Evolutionary conservation across 2,797 vertebrate species (phyloP), one percentile per base, ranked within the genome.

Genomic region (Syngnathus acus): DNA sequence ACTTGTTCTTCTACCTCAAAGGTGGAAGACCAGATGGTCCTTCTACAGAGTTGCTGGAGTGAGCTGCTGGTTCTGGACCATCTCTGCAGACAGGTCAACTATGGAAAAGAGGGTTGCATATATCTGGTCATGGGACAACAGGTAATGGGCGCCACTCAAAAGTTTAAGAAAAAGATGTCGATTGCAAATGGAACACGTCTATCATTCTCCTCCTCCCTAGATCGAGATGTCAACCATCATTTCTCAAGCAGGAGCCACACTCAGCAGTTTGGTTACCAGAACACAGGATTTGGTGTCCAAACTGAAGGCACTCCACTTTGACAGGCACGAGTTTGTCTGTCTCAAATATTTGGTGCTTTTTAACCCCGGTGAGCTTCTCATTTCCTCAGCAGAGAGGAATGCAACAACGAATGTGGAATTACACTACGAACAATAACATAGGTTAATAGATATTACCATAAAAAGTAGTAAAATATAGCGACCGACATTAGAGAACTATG

Each of bases 21-120:
- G 92, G 89, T 93, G 54, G 92, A 92, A 47, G 92, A 93, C 72
- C 92, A 93, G 82, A 93, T 93, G 92, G 85, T 80, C 61, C 84
- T 93, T 55, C 82, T 93, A 71, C 92, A 93, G 86, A 92, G 88
- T 83, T 93, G 92, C 59, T 93, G 92, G 92, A 93, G 92, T 69
- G 92, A 93, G 73, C 84, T 93, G 67, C 86, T 93, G 62, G 90
- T 93, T 38, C 78, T 93, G 69, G 92, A 93, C 75, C 92, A 93
- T 73, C 88, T 93, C 62, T 90, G 88, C 65, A 86, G 92, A 67
- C 92, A 93, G 83, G 91, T 93, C 79, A 82, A 75, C 23, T 89
- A 88, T 0, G 84, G 92, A n/a, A 90, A 84, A 81, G 90, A 93
- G 6, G 87, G 88, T 47, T 88, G 90, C 78, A 86, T 93, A 64